Base-by-base conservation (phyloP, 2,888 invertebrate genomes). In the Nipponacmea schrenckii region DNA sequence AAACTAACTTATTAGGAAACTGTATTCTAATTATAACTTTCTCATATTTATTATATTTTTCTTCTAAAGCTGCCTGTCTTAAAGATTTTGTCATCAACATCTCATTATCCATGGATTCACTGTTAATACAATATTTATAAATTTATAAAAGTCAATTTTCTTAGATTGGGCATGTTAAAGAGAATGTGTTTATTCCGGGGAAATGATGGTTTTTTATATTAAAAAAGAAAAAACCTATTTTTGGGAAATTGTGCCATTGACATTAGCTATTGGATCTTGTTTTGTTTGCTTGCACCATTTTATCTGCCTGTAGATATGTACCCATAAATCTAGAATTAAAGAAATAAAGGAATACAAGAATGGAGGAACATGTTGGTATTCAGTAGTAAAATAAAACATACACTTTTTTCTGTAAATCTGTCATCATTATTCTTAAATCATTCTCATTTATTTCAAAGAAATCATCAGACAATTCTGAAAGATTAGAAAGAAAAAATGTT, bases 381-480 rank as follows among this genome's bases (percentile, higher is more conserved):
- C n/a, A n/a, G n/a, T n/a, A 39, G 10, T 39, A 39, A 39, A 39
- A 39, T 2, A 7, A 8, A 10, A 80, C 84, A 82, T 81, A 90
- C 90, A 89, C 81, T 77, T 85, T 84, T 83, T 92, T 92, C 83
- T 93, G 93, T 46, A 95, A 91, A 84, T 96, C 95, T 69, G 92
- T 91, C 71, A 94, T 91, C 72, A 97, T 91, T 84, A 91, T 91
- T 83, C 92, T 93, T 0, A 95, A 93, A 90, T 97, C 97, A 72
- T 93, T 92, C 63, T 95, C 91, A 1, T 95, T 95, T 62, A 96
- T 89, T 76, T 96, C 94, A 87, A 94, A 97, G 88, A 97, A 97
- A 67, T 94, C 94, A 88, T 97, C 96, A 71, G 95, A 80, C 12
- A 86, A 46, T 62, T 86, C 87, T 79, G 67, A 24, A n/a, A 56